Evolutionary conservation across 2,888 invertebrate genomes (phyloP), one percentile per base, ranked within the genome.

Genomic region (Stenichneumon culpator): DNA sequence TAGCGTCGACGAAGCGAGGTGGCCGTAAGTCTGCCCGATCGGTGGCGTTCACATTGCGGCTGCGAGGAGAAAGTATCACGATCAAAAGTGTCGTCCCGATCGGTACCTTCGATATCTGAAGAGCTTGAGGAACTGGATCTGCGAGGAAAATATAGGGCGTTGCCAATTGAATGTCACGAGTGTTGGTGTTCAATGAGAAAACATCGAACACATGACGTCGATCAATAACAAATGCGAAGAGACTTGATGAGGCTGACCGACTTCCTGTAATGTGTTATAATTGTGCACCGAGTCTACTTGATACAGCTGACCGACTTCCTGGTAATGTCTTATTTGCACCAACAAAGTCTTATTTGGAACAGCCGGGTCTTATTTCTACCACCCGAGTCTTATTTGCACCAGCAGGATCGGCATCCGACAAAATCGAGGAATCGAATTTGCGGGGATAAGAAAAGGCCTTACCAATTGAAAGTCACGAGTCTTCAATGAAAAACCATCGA

Each of bases 1-100:
- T 73, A 78, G 78, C 73, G 84, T 74, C 81, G 65, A 79, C 81
- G 47, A 65, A 83, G 82, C 82, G 47, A 54, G 74, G 74, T 67
- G 70, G 63, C 44, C 67, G 81, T 86, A 74, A 86, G 81, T 63
- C 65, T 52, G 44, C 57, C 32, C 57, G 54, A 52, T 65, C 50
- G 57, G 36, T 50, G 69, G 75, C 54, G 57, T 60, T 69, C 67
- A 82, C 83, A 86, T 83, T 86, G 82, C 63, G 22, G 57, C 25
- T 50, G 73, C 44, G 16, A n/a, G 65, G 63, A 19, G 50, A 14
- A 79, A 63, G 16, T 47, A 14, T 14, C 22, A 52, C n/a, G 16
- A 6, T n/a, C 7, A 1, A 14, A 25, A 75, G 54, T 52, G 36
- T 9, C 9, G 52, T 25, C n/a, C 39, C 39, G 52, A 54, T 67